Evolutionary conservation across 92 coral and sea anemone species (phyloP), one percentile per base, ranked within the genome.

Genomic region (Heliopora coerulea): DNA sequence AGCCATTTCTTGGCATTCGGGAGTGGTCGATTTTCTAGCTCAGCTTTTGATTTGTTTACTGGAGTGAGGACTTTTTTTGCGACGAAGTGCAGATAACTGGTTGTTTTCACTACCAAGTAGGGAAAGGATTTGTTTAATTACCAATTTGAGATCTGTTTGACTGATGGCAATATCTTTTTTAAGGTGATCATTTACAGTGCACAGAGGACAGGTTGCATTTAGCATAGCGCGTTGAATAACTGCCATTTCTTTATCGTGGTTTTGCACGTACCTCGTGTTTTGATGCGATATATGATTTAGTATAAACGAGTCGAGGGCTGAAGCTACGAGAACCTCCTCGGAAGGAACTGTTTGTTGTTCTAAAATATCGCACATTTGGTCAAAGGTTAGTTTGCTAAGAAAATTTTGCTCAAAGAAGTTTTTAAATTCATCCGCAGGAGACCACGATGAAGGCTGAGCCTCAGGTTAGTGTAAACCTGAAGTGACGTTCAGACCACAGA

Each of bases 161-260:
- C 26, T n/a, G 17, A 50, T 6, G 17, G 49, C 20, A 67, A 48
- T 28, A 69, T 62, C 27, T 77, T 68, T 52, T 35, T 66, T 56
- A 13, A 78, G 70, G 56, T 75, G 59, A 54, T 70, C 80, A 54
- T 79, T 79, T 26, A 83, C 63, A 4, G 68, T 61, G 49, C 81
- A 81, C n/a, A 81, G 39, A 20, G 75, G 80, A 3, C 74, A 64
- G 0, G 85, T 63, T 3, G 68, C 56, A 40, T 74, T 74, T n/a
- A 74, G 21, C 25, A 83, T 27, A 5, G 82, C 74, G 30, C 83
- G 74, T 66, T 83, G 87, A n/a, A 83, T 33, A 34, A 74, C 66
- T 57, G 49, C 42, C 31, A 78, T 27, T 58, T 70, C 82, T 37
- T 78, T 78, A 63, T 78, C 86, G 11, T 58, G 72, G 28, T 32